phyloP scores from a whole-genome alignment of 2,113 vertebrate genomes.

The Pteronura brasiliensis region DNA sequence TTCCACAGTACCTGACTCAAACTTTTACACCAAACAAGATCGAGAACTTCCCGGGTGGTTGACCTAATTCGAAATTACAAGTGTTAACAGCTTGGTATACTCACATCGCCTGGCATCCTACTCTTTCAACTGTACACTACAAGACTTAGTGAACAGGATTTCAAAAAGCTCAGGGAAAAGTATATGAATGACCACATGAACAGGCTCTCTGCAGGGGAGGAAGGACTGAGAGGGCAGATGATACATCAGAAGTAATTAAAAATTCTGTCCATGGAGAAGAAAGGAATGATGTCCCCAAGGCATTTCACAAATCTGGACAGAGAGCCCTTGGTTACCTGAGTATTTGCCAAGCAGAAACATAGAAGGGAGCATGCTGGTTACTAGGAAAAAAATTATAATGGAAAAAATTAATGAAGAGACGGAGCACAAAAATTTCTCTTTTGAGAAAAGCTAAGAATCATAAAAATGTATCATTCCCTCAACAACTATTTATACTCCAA shows the following conservation, averaged over 20 bases:
- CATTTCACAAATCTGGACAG: not conserved
- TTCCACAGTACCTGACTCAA: slow-evolving; percentile 55
- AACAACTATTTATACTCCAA: not conserved
- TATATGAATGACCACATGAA: not conserved
- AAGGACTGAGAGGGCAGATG: not conserved
- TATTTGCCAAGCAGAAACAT: not conserved
- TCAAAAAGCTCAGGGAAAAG: not conserved
- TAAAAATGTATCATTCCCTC: not conserved
- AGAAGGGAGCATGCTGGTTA: not conserved
- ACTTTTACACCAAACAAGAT: slow-evolving; percentile 56
- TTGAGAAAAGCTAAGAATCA: not conserved
- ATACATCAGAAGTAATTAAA: slow-evolving; percentile 16
- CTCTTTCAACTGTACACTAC: not conserved
- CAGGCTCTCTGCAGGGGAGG: not conserved
- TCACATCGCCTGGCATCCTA: not conserved
- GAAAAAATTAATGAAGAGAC: not conserved
- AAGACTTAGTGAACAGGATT: not conserved
- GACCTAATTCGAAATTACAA: slow-evolving; percentile 35
- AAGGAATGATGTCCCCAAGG: not conserved
- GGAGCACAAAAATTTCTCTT: not conserved
- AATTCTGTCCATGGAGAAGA: not conserved
- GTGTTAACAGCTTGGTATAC: not conserved
- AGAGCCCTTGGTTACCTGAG: not conserved
- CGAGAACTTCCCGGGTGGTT: not conserved
- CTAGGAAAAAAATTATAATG: not conserved